Percentiles rank a stretch among this genome's conserved stretches.
phyloP scores from a whole-genome alignment of 2,797 vertebrate species.

The Emys orbicularis region DNA sequence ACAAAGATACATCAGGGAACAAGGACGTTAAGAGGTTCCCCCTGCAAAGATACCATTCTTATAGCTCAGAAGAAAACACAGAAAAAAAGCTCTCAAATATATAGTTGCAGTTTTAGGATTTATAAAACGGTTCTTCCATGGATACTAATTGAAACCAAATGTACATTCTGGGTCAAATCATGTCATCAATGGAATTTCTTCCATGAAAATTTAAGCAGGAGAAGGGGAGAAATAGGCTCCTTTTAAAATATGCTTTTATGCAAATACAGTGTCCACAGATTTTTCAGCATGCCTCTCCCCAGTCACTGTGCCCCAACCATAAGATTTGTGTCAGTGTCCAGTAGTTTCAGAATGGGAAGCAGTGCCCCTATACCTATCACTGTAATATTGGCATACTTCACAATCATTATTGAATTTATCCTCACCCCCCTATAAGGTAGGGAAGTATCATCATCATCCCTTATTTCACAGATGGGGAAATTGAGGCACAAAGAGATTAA shows the following conservation, averaged over 20 bases:
- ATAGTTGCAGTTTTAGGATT: neutral
- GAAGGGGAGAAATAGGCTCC: neutral
- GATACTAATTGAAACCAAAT: constrained; percentile 1
- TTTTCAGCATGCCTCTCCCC: neutral
- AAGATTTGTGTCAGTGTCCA: neutral
- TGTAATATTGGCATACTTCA: neutral
- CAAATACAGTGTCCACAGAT: neutral
- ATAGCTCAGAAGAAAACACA: neutral
- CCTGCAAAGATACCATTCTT: neutral
- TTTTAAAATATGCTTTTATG: neutral
- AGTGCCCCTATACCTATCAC: neutral
- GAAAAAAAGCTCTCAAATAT: neutral
- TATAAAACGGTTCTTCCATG: neutral
- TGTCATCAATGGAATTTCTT: neutral
- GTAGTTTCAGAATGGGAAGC: neutral
- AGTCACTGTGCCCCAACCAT: neutral
- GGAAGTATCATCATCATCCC: neutral
- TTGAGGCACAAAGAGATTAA: neutral
- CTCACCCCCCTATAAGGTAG: neutral
- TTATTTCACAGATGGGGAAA: neutral
- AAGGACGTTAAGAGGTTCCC: neutral
- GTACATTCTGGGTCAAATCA: neutral
- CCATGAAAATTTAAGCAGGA: neutral
- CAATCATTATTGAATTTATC: neutral
- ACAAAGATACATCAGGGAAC: neutral